phyloP scores from a whole-genome alignment of 1,140 invertebrate species.

The Chionoecetes opilio region DNA sequence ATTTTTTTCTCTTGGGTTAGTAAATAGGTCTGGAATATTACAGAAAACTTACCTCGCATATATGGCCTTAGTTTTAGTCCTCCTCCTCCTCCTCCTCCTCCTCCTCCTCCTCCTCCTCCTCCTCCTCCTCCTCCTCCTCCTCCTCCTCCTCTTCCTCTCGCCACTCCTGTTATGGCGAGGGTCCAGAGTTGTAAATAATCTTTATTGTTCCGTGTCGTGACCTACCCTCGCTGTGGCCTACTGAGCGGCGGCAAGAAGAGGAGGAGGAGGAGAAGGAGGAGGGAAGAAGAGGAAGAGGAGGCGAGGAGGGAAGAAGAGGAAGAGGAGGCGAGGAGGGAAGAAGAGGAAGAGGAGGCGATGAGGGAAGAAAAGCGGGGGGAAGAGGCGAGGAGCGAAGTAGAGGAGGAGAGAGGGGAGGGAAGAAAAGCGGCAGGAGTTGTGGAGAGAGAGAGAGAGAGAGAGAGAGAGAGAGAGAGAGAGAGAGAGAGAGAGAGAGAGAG shows the following conservation, averaged over 20 bases:
- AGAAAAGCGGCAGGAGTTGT: background rate
- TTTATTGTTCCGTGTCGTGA: slow-evolving; percentile 47
- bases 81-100: background rate
- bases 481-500: slow-evolving; percentile 31
- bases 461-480: slow-evolving; percentile 36
- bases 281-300: background rate
- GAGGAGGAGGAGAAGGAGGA: background rate
- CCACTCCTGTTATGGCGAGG: slow-evolving; percentile 32
- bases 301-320: background rate
- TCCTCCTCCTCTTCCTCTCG: background rate
- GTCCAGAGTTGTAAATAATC: slow-evolving; percentile 39
- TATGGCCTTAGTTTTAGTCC: no score
- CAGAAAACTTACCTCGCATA: no score
- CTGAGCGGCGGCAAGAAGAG: background rate
- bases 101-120: background rate
- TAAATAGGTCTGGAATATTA: no score
- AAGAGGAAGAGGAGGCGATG: background rate
- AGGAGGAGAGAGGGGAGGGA: background rate
- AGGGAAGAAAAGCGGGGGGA: background rate
- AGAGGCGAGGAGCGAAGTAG: background rate
- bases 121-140: background rate
- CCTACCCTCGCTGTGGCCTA: slow-evolving; percentile 6
- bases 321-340: background rate
- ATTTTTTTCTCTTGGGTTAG: no score
- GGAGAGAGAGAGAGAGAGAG: background rate